phyloP scores from a whole-genome alignment of 2,888 invertebrate genomes.

The Clusia tigrina region DNA sequence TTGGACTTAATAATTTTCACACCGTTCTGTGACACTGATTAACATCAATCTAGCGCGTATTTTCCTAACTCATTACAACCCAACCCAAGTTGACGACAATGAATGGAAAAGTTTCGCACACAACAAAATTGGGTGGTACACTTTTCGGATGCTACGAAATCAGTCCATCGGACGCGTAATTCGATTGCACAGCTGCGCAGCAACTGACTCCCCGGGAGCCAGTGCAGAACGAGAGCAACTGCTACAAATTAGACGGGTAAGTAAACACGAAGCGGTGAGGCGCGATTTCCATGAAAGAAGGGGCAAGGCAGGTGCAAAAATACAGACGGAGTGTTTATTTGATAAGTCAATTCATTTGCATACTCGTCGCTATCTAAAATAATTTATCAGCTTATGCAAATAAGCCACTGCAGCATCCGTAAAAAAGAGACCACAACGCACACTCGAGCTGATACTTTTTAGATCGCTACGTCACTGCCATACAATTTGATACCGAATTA shows the following conservation, averaged over 20 bases:
- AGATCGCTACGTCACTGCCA: neutral
- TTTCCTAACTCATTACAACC: neutral
- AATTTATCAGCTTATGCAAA: constrained; percentile 4
- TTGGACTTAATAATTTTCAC: too few species aligned
- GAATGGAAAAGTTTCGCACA: neutral
- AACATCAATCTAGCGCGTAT: too few species aligned
- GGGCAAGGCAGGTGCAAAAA: too few species aligned
- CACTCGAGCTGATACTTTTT: neutral
- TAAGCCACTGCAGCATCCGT: neutral
- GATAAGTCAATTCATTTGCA: constrained; percentile 3
- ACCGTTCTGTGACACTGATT: too few species aligned
- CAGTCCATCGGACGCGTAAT: too few species aligned
- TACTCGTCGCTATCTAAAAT: constrained; percentile 1
- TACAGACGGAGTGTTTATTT: neutral
- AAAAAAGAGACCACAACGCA: neutral
- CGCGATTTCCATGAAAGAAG: too few species aligned
- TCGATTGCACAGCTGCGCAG: too few species aligned
- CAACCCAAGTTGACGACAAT: neutral
- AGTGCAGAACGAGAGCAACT: neutral
- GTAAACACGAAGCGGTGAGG: neutral
- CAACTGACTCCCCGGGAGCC: too few species aligned
- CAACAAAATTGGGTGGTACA: neutral
- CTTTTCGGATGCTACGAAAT: too few species aligned
- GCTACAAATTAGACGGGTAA: neutral
- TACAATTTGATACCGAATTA: too few species aligned